These are phyloP conservation scores for Lacanobia wlatinum DNA, from an alignment of 2,888 invertebrate genomes.

Conservation along the genomic window DNA sequence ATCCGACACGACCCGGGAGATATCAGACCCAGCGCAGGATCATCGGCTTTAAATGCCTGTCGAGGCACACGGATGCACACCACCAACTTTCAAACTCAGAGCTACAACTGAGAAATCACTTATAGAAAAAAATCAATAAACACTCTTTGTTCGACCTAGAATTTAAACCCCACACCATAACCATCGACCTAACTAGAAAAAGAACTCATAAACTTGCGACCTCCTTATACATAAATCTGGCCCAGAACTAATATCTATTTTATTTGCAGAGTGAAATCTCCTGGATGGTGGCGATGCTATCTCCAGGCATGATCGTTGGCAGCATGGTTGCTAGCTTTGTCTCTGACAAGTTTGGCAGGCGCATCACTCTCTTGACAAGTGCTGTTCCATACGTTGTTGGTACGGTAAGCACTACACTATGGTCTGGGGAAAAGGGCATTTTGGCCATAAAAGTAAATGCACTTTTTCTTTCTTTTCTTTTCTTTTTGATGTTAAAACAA, in stretches of 20 bases:
- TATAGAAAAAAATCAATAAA: too few species aligned
- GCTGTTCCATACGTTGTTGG: constrained; percentile 76
- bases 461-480: not conserved
- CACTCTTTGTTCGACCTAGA: too few species aligned
- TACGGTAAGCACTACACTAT: constrained; percentile 69
- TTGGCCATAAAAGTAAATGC: too few species aligned
- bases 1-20: too few species aligned
- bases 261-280: constrained; percentile 77
- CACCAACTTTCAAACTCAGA: too few species aligned
- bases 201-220: not conserved
- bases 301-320: constrained; percentile 79
- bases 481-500: not conserved
- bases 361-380: constrained; percentile 75
- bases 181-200: not conserved
- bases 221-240: not conserved
- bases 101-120: too few species aligned
- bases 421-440: not conserved
- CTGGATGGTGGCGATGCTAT: constrained; percentile 79
- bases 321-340: constrained; percentile 75
- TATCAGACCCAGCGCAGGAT: too few species aligned
- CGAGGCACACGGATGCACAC: too few species aligned
- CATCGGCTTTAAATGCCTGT: too few species aligned
- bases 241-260: not conserved
- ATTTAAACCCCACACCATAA: not conserved
- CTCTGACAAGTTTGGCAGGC: constrained; percentile 78